phyloP scores from a whole-genome alignment of 2,888 invertebrate genomes.

The Carterocephalus palaemon region DNA sequence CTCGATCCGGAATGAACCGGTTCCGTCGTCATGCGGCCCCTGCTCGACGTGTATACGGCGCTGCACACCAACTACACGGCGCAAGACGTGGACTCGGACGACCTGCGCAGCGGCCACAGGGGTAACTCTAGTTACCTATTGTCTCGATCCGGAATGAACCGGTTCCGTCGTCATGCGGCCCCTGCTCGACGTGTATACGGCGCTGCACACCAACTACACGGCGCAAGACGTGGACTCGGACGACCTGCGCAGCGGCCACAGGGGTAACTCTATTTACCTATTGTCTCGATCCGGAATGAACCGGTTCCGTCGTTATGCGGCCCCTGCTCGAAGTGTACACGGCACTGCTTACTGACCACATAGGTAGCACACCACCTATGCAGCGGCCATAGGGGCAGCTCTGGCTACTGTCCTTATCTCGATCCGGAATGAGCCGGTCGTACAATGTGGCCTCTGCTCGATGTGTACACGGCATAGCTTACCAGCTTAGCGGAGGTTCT shows the following conservation, averaged over 20 bases:
- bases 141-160: background rate
- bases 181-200: slow-evolving; percentile 46
- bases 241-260: slow-evolving; percentile 15
- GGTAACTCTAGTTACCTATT: slow-evolving; percentile 13
- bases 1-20: background rate
- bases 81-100: slow-evolving; percentile 10
- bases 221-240: slow-evolving; percentile 10
- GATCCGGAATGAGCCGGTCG: background rate
- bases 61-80: slow-evolving; percentile 34
- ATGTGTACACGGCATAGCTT: slow-evolving; percentile 47
- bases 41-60: slow-evolving; percentile 46
- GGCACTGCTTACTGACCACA: slow-evolving; percentile 37
- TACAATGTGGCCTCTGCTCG: slow-evolving; percentile 39
- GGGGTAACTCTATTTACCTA: slow-evolving; percentile 18
- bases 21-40: slow-evolving; percentile 27
- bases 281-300: background rate
- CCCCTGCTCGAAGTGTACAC: slow-evolving; percentile 46
- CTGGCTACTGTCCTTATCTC: background rate
- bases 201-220: slow-evolving; percentile 36
- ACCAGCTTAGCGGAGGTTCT: slow-evolving; percentile 24
- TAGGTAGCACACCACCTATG: slow-evolving; percentile 14
- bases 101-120: slow-evolving; percentile 19
- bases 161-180: slow-evolving; percentile 23
- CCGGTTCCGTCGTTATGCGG: slow-evolving; percentile 18
- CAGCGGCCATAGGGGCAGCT: slow-evolving; percentile 21